Evolutionary conservation across 2,113 vertebrate genomes (phyloP), one percentile per base, ranked within the genome.

Genomic region (Indri indri): DNA sequence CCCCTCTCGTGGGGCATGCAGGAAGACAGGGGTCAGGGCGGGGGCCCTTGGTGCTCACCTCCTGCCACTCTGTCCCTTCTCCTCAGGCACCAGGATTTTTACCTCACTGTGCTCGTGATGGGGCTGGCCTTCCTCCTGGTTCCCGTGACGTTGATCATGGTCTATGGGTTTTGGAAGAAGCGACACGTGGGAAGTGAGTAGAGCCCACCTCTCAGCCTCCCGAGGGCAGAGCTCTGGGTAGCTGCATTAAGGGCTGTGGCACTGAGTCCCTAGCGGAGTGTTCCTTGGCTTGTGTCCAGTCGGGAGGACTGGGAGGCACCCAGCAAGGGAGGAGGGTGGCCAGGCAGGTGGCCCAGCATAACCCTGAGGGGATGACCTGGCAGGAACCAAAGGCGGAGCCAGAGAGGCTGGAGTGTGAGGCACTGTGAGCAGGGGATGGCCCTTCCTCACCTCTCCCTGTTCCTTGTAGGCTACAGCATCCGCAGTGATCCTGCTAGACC

Each of bases 131-230:
- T 96, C 16, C 74, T 97, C 8, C 65, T 3, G 0, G 40, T 27
- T 14, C 47, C 86, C 0, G n/a, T 96, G 94, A 34, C 82, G 59
- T 2, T 94, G 45, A 32, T 87, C 0, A 8, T 88, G 25, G 61
- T 47, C 66, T 98, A 97, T 2, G 66, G 95, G 20, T 40, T 97
- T 81, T 98, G 98, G 98, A 97, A 96, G 97, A 98, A 93, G 92
- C 96, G 77, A 50, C 95, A 97, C 37, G 11, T 82, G 87, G 90
- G 96, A 88, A 97, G 98, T 98, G 73, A 97, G 98, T 98, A 52
- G 9, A 40, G 20, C 23, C 34, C 34, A 14, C 6, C 25, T 34
- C 22, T 65, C 9, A 9, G 32, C 6, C n/a, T 52, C 22, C 45
- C 0, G 6, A 25, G 82, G 37, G 25, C 37, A 63, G 52, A 66